phyloP scores from a whole-genome alignment of 1,140 invertebrate species.

The Holotrichia oblita region DNA sequence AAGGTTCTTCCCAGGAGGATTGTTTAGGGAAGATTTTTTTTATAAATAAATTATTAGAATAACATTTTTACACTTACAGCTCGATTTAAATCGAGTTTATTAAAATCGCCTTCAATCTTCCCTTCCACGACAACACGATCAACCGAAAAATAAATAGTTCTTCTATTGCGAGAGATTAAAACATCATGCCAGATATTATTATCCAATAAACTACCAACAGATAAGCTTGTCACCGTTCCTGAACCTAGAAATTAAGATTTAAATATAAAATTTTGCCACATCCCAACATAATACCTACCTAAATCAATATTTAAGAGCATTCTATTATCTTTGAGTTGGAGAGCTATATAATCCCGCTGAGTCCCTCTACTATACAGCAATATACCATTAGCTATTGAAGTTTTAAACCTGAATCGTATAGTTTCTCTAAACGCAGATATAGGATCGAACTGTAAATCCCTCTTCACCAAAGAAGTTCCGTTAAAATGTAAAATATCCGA shows the following conservation, averaged over 20 bases:
- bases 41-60: too few species aligned
- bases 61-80: constrained; percentile 72
- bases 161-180: constrained; percentile 82
- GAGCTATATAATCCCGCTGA: constrained; percentile 92
- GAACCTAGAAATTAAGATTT: constrained; percentile 68
- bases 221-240: constrained; percentile 80
- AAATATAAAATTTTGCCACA: too few species aligned
- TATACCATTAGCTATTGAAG: constrained; percentile 87
- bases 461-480: constrained; percentile 78
- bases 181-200: constrained; percentile 99
- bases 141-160: constrained; percentile 88
- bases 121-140: constrained; percentile 89
- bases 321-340: constrained; percentile 90
- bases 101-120: constrained; percentile 90
- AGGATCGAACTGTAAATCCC: constrained; percentile 79
- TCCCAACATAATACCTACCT: too few species aligned
- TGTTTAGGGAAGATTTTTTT: too few species aligned
- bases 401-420: constrained; percentile 93
- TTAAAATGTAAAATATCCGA: constrained; percentile 87
- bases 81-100: constrained; percentile 88
- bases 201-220: constrained; percentile 92
- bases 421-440: constrained; percentile 84
- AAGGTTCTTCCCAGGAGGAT: too few species aligned
- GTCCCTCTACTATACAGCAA: constrained; percentile 92
- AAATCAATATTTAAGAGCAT: constrained; percentile 91